These are phyloP conservation scores for Hirtodrosophila alboralis DNA, from an alignment of 2,888 invertebrate species.

Conservation along the genomic window DNA sequence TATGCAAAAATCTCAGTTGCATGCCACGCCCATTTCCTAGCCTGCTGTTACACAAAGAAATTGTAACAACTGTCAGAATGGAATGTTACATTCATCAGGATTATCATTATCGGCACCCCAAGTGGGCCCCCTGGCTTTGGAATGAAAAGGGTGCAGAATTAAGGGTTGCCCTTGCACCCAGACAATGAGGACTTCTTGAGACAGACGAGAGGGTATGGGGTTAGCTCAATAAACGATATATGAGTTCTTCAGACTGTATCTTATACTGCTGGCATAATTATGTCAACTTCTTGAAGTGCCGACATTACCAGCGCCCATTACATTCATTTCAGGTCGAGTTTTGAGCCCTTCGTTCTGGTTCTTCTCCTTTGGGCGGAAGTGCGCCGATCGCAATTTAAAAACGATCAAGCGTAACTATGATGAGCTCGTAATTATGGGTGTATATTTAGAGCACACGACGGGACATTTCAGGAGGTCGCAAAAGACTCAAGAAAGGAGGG, in stretches of 20 bases:
- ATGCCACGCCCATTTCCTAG: slow-evolving; percentile 61
- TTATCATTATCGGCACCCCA: slow-evolving; percentile 40
- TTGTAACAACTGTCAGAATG: slow-evolving; percentile 51
- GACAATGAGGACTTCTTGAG: slow-evolving; percentile 43
- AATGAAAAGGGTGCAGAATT: slow-evolving; percentile 34
- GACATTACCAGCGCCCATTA: slow-evolving; percentile 42
- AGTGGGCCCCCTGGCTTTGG: slow-evolving; percentile 4
- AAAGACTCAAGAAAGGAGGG: not conserved
- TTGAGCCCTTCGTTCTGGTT: not conserved
- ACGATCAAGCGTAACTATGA: slow-evolving; percentile 76
- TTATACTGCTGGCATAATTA: slow-evolving; percentile 71
- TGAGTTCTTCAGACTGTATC: slow-evolving; percentile 17
- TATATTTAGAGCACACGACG: slow-evolving; percentile 57
- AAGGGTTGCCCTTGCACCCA: slow-evolving; percentile 44
- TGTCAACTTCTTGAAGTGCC: slow-evolving; percentile 77
- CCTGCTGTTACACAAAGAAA: slow-evolving; percentile 10
- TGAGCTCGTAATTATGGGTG: slow-evolving; percentile 69
- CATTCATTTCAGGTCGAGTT: slow-evolving; percentile 29
- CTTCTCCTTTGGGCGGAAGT: slow-evolving; percentile 59
- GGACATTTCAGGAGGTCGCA: slow-evolving; percentile 37
- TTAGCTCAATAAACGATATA: slow-evolving; percentile 28
- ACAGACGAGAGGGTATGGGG: slow-evolving; percentile 13
- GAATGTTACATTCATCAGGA: slow-evolving; percentile 40
- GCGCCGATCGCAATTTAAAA: slow-evolving; percentile 69
- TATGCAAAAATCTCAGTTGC: slow-evolving; percentile 53